Conservation (phyloP, 2,113 vertebrate species). For the Cavia porcellus region DNA sequence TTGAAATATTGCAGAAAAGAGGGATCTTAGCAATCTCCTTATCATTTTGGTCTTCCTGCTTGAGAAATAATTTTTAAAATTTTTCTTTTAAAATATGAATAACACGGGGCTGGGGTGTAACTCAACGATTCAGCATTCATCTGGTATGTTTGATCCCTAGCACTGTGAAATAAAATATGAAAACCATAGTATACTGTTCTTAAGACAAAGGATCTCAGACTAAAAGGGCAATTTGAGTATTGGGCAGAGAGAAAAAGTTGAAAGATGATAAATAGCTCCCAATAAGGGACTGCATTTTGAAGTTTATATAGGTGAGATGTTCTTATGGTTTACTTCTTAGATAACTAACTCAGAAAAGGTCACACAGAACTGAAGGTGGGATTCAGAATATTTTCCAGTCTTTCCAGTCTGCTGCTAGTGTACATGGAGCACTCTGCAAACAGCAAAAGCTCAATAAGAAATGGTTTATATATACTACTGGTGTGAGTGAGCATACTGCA, state of each 20-base stretch:
- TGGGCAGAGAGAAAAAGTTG: not conserved
- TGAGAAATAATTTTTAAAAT: constrained; percentile 11
- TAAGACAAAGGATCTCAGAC: not conserved
- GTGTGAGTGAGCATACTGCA: not conserved
- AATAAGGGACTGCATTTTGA: not conserved
- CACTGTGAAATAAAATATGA: not conserved
- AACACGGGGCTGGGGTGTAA: not conserved
- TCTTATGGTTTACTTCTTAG: not conserved
- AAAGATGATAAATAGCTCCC: not conserved
- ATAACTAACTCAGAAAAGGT: not conserved
- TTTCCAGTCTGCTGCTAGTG: not conserved
- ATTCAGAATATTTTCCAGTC: not conserved
- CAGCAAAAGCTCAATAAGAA: not conserved
- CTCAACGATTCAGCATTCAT: not conserved
- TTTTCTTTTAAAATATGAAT: not conserved
- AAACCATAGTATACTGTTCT: not conserved
- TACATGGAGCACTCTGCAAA: not conserved
- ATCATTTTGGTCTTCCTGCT: not conserved
- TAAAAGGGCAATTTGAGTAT: too few species aligned
- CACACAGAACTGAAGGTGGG: not conserved
- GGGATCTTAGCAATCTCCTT: not conserved
- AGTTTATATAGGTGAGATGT: not conserved
- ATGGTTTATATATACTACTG: not conserved
- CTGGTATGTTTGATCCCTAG: not conserved
- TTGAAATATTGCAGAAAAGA: constrained; percentile 28